A percentile compares a stretch with the other conserved stretches of the same genome.
These are phyloP conservation scores for Tamias sibiricus DNA, from an alignment of 2,113 vertebrate species.

Conservation along the genomic window DNA sequence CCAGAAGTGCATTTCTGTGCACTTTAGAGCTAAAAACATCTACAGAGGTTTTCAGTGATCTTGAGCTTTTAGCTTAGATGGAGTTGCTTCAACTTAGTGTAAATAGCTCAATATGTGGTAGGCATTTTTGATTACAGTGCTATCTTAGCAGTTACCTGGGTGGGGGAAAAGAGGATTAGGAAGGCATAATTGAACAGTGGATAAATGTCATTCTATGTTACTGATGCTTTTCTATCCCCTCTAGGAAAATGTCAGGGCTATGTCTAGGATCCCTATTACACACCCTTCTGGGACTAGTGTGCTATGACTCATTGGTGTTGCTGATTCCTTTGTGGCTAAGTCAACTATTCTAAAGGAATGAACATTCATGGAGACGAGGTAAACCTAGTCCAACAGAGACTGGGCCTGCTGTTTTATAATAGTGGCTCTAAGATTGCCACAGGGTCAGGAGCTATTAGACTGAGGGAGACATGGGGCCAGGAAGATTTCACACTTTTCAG, in stretches of 20 bases:
- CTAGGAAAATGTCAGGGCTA: neutral
- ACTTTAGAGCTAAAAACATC: fast-evolving
- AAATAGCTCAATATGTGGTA: neutral
- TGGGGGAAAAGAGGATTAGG: neutral
- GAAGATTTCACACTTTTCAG: fast-evolving
- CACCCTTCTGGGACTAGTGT: fast-evolving
- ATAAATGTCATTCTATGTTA: fast-evolving
- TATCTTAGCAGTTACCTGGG: neutral
- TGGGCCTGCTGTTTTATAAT: fast-evolving
- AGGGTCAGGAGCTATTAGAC: too few species aligned
- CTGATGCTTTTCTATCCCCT: neutral
- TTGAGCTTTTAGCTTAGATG: neutral
- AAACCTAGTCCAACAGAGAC: neutral
- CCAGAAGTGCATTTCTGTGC: neutral
- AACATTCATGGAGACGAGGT: fast-evolving
- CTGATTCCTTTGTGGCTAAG: neutral
- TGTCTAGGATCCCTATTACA: fast-evolving
- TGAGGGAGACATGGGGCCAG: too few species aligned
- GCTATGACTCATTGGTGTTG: fast-evolving
- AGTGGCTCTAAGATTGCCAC: neutral
- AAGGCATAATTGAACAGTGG: neutral
- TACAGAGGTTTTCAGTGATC: neutral
- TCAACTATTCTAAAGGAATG: neutral
- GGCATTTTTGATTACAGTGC: neutral
- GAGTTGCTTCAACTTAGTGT: neutral